Conservation (phyloP, 2,888 invertebrate species). For the Selenia dentaria region DNA sequence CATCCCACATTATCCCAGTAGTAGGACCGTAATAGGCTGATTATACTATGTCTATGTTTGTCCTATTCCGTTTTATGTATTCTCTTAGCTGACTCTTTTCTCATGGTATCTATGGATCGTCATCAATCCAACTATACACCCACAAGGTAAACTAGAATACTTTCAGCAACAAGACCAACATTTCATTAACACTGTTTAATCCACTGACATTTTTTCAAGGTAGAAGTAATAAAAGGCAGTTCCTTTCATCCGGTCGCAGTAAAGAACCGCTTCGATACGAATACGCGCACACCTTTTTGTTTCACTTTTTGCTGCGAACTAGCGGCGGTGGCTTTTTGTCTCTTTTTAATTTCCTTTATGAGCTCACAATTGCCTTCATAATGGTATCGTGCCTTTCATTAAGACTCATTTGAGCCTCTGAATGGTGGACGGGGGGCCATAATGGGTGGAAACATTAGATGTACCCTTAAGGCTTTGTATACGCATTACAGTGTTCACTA, state of each 20-base stretch:
- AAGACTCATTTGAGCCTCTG: slow-evolving; percentile 72
- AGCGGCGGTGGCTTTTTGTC: slow-evolving; percentile 55
- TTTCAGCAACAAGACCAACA: slow-evolving; percentile 20
- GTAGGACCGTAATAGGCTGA: no score
- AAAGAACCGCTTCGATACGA: slow-evolving; percentile 40
- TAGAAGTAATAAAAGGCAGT: slow-evolving; percentile 31
- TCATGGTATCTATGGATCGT: no score
- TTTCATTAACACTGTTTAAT: slow-evolving; percentile 22
- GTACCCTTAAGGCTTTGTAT: slow-evolving; percentile 69
- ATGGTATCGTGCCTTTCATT: slow-evolving; percentile 79
- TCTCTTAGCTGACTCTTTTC: no score
- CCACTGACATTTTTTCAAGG: slow-evolving; percentile 18
- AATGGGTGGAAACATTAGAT: slow-evolving; percentile 71
- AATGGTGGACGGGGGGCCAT: slow-evolving; percentile 69
- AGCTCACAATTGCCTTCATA: slow-evolving; percentile 77
- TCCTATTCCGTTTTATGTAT: no score
- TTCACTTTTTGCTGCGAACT: slow-evolving; percentile 46
- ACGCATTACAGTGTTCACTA: slow-evolving; percentile 57
- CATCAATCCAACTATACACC: no score
- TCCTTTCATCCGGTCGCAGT: slow-evolving; percentile 38
- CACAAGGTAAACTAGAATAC: no score
- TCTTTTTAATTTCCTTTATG: slow-evolving; percentile 79
- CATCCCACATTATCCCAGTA: no score
- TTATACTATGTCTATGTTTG: no score
- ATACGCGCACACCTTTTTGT: slow-evolving; percentile 46